phyloP scores from a whole-genome alignment of 2,113 vertebrate species.

The Aegithalos caudatus region DNA sequence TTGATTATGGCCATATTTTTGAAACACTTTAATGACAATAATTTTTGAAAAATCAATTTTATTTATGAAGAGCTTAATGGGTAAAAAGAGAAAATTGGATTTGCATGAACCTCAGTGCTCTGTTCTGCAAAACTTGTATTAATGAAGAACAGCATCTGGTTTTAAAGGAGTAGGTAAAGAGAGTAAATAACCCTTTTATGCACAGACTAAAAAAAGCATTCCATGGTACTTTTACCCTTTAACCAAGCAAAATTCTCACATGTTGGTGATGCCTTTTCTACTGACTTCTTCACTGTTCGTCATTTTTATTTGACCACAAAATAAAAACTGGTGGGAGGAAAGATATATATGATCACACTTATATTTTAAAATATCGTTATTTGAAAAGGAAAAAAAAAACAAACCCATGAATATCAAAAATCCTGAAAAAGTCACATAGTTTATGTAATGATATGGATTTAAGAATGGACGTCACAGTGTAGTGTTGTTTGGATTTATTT shows the following conservation, averaged over 20 bases:
- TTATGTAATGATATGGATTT: neutral
- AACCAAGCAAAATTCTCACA: neutral
- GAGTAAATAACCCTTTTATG: neutral
- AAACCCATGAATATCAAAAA: neutral
- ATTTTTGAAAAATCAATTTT: neutral
- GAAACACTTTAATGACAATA: neutral
- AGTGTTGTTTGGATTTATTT: too few species aligned
- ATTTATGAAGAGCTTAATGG: neutral
- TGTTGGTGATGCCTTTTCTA: neutral
- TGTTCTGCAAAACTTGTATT: neutral
- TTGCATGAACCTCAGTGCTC: neutral
- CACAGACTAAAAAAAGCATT: neutral
- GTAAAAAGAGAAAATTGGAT: neutral
- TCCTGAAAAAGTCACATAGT: neutral
- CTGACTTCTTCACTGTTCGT: neutral
- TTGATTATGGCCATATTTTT: neutral
- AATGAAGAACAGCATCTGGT: neutral
- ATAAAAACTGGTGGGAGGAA: accelerated
- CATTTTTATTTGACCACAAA: neutral
- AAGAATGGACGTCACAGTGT: neutral
- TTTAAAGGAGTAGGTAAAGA: neutral
- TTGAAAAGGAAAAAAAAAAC: neutral
- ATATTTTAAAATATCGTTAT: neutral
- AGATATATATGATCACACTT: neutral
- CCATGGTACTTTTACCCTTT: neutral